These are phyloP conservation scores for Mixornis gularis DNA, from an alignment of 2,113 vertebrate genomes.

Conservation along the genomic window DNA sequence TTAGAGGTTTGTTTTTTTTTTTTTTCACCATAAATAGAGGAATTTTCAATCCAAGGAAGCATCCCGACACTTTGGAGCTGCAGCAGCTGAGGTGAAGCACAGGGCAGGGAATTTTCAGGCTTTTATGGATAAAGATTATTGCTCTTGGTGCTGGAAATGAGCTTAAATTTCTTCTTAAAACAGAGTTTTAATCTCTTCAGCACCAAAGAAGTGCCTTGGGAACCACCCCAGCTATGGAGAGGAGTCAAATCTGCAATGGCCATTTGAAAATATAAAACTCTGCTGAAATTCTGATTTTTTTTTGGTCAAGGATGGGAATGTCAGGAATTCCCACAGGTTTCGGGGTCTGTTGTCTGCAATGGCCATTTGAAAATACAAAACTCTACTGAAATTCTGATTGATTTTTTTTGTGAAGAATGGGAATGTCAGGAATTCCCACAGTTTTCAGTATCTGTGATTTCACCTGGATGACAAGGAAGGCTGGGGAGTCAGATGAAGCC, in stretches of 20 bases:
- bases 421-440: not conserved
- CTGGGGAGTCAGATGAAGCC: not conserved
- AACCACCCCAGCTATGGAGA: not conserved
- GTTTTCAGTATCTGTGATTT: not conserved
- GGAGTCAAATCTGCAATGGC: not conserved
- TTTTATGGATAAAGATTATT: not conserved
- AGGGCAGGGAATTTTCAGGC: not conserved
- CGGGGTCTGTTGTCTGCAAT: too few species aligned
- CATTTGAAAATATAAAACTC: too few species aligned
- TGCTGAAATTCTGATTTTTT: too few species aligned
- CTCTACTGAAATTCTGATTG: not conserved
- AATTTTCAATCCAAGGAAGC: not conserved
- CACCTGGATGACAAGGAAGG: not conserved
- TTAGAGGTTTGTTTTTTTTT: fast-evolving
- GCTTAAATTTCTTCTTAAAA: not conserved
- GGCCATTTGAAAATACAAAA: not conserved
- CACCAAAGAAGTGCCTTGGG: not conserved
- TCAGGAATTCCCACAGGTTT: too few species aligned
- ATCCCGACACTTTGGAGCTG: not conserved
- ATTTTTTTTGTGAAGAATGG: not conserved
- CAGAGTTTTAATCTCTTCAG: not conserved
- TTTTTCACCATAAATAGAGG: not conserved
- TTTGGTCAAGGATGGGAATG: too few species aligned
- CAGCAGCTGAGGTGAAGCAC: not conserved
- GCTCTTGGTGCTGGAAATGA: not conserved